Conservation (phyloP, 2,888 invertebrate genomes). For the Orthosia cruda region DNA sequence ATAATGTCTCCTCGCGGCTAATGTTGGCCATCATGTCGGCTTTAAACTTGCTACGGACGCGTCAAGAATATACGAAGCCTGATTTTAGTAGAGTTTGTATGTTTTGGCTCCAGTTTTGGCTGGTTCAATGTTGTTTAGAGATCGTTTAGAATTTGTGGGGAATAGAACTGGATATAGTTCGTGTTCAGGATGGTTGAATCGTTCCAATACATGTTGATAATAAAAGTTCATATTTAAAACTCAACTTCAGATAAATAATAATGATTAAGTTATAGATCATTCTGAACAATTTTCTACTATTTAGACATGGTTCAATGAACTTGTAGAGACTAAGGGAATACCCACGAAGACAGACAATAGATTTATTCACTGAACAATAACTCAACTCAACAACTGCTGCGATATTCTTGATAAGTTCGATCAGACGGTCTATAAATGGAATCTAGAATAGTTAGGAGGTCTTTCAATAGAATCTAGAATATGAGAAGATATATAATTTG, state of each 20-base stretch:
- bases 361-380: constrained; percentile 33
- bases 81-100: constrained; percentile 48
- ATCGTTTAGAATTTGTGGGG: constrained; percentile 13
- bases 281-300: neutral
- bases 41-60: constrained; percentile 64
- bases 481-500: neutral
- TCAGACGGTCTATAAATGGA: neutral
- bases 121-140: neutral
- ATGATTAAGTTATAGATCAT: neutral
- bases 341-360: neutral
- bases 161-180: neutral
- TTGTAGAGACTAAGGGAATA: constrained; percentile 1
- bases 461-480: neutral
- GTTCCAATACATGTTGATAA: neutral
- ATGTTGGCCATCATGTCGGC: constrained; percentile 66
- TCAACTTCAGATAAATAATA: neutral
- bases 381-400: neutral
- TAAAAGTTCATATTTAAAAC: neutral
- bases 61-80: constrained; percentile 52
- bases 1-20: constrained; percentile 76
- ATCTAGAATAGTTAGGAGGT: neutral
- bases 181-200: neutral
- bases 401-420: neutral
- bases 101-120: constrained; percentile 17
- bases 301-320: constrained; percentile 10